Percentiles rank a stretch among this genome's conserved stretches.
Evolutionary conservation across 2,113 vertebrate species (phyloP).

Genomic region (Nycticebus coucang): DNA sequence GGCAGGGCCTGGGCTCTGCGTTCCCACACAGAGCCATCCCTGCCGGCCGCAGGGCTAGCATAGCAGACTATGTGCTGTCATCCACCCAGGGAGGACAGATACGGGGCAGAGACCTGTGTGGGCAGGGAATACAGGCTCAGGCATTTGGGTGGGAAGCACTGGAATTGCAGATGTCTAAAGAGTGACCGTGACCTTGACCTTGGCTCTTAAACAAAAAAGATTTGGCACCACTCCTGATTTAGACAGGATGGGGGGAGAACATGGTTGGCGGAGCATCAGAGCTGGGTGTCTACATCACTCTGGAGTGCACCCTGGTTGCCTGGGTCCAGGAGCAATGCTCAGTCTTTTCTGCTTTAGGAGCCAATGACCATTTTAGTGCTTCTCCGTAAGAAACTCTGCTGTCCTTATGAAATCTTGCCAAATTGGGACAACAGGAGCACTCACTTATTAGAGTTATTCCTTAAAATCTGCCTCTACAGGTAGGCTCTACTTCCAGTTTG

Average conservation of each 20-base stretch:
- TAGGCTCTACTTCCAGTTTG: not conserved
- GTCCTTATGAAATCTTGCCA: not conserved
- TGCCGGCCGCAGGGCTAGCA: not conserved
- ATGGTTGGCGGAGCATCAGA: not conserved
- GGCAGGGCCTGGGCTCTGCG: rapidly evolving
- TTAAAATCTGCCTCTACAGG: not conserved
- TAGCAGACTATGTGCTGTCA: too few species aligned
- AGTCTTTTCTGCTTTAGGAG: not conserved
- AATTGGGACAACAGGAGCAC: too few species aligned
- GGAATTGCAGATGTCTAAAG: not conserved
- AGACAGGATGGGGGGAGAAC: not conserved
- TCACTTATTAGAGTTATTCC: not conserved
- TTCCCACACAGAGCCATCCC: not conserved
- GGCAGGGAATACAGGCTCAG: not conserved
- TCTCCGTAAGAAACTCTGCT: not conserved
- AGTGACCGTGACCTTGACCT: not conserved
- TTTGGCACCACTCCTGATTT: not conserved
- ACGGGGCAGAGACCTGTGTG: too few species aligned
- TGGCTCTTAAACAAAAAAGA: not conserved
- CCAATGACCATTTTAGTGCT: not conserved
- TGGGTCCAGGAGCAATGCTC: too few species aligned
- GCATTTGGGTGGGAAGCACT: not conserved
- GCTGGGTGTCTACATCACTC: not conserved
- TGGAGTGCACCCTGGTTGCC: not conserved
- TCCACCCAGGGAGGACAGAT: not conserved